Conservation (phyloP, 2,113 vertebrate genomes). For the Donacobius atricapilla region DNA sequence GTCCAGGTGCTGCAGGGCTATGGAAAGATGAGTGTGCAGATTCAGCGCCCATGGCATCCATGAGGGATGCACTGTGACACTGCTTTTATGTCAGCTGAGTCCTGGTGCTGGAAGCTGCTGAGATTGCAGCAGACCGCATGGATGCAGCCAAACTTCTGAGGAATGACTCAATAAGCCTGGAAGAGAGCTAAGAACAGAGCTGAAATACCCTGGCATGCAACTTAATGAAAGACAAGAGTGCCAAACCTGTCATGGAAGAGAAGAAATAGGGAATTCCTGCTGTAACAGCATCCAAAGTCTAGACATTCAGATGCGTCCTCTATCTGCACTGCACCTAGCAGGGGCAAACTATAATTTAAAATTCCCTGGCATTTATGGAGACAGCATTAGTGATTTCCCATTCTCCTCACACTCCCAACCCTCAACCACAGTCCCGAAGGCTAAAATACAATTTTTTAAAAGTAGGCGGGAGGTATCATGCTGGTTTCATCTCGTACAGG, state of each 20-base stretch:
- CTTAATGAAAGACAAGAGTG: background rate
- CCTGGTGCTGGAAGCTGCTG: background rate
- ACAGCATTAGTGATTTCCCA: background rate
- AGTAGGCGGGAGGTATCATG: rapidly evolving
- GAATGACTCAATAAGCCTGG: background rate
- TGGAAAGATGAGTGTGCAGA: background rate
- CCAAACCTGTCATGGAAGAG: background rate
- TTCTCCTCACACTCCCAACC: background rate
- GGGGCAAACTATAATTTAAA: background rate
- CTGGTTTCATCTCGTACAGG: background rate
- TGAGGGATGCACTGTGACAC: background rate
- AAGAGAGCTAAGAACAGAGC: background rate
- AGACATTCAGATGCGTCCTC: background rate
- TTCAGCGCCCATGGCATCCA: rapidly evolving
- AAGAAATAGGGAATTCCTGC: background rate
- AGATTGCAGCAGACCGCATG: background rate
- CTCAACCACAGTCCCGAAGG: background rate
- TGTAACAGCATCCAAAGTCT: background rate
- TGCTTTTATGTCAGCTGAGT: background rate
- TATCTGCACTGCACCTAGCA: background rate
- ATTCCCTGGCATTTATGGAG: background rate
- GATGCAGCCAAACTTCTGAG: background rate
- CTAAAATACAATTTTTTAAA: background rate
- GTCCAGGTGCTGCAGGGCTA: background rate
- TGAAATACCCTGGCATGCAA: background rate